Evolutionary conservation across 2,888 invertebrate species (phyloP).

Genomic region (Altica lythri): DNA sequence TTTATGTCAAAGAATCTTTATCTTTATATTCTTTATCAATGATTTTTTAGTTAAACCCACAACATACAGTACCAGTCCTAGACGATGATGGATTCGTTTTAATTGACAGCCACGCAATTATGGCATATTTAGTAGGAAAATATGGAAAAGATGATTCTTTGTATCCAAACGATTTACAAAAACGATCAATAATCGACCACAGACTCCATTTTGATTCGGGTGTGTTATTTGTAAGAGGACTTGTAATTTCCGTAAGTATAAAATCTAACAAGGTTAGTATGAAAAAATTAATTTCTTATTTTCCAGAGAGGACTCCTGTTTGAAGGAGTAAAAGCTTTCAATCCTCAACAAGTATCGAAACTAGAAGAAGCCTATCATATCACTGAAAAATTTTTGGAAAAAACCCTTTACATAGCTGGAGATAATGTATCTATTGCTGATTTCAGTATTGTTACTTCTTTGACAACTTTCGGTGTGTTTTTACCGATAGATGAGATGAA

Average conservation of each 20-base stretch:
- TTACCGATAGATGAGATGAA: slow-evolving; percentile 35
- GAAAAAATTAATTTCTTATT: background rate
- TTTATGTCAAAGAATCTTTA: too few species aligned
- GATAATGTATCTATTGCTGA: slow-evolving; percentile 41
- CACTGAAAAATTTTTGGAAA: slow-evolving; percentile 53
- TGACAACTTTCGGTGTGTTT: slow-evolving; percentile 28
- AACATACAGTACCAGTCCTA: slow-evolving; percentile 62
- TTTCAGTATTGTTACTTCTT: slow-evolving; percentile 35
- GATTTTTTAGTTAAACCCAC: slow-evolving; percentile 51
- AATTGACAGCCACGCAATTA: slow-evolving; percentile 59
- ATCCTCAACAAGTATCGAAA: background rate
- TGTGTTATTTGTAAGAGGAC: slow-evolving; percentile 38
- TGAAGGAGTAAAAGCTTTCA: slow-evolving; percentile 10
- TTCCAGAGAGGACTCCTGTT: slow-evolving; percentile 20
- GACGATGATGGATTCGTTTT: slow-evolving; percentile 60
- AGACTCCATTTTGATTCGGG: slow-evolving; percentile 59
- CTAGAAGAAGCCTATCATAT: slow-evolving; percentile 43
- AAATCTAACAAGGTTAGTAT: background rate
- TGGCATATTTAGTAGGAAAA: slow-evolving; percentile 59
- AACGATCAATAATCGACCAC: slow-evolving; percentile 60
- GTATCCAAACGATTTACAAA: slow-evolving; percentile 60
- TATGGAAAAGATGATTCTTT: slow-evolving; percentile 60
- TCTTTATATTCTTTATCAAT: too few species aligned
- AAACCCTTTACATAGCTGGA: slow-evolving; percentile 42
- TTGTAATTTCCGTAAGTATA: slow-evolving; percentile 41